Evolutionary conservation across 1,140 invertebrate genomes (phyloP).

Genomic region (Tenebrio molitor): DNA sequence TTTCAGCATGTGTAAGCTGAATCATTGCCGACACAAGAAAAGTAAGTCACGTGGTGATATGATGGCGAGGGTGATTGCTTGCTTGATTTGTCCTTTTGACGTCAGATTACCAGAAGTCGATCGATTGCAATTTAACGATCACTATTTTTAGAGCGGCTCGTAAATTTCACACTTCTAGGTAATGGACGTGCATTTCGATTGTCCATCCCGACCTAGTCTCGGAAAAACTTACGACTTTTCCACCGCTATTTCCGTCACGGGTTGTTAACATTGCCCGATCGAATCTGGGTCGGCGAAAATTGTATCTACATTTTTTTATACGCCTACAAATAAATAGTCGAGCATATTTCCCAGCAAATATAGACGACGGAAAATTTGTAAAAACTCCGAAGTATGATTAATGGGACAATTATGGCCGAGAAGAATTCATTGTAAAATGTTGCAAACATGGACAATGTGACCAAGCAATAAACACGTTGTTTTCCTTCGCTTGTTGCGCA

Average conservation of each 20-base stretch:
- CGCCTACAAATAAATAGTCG: no score
- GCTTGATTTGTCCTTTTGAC: neutral
- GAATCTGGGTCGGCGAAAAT: no score
- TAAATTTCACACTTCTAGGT: conserved; percentile 17
- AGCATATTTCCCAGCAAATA: no score
- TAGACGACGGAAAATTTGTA: no score
- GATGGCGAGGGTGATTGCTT: neutral
- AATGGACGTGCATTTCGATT: conserved; percentile 8
- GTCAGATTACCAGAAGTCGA: conserved; percentile 26
- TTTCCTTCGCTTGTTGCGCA: no score
- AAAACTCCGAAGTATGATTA: no score
- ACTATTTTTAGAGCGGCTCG: conserved; percentile 22
- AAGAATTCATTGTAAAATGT: no score
- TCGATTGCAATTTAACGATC: conserved; percentile 21
- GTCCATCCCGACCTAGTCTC: conserved; percentile 20
- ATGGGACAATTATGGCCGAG: no score
- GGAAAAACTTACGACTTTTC: conserved; percentile 19
- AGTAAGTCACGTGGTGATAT: conserved; percentile 60
- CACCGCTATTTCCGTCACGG: neutral
- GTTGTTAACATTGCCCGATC: neutral
- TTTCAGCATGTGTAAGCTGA: conserved; percentile 66
- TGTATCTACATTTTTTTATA: no score
- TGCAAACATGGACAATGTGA: no score
- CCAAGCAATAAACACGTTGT: no score
- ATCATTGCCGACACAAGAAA: conserved; percentile 65